These are phyloP conservation scores for Vipera latastei DNA, from an alignment of 2,797 vertebrate genomes.

Conservation along the genomic window DNA sequence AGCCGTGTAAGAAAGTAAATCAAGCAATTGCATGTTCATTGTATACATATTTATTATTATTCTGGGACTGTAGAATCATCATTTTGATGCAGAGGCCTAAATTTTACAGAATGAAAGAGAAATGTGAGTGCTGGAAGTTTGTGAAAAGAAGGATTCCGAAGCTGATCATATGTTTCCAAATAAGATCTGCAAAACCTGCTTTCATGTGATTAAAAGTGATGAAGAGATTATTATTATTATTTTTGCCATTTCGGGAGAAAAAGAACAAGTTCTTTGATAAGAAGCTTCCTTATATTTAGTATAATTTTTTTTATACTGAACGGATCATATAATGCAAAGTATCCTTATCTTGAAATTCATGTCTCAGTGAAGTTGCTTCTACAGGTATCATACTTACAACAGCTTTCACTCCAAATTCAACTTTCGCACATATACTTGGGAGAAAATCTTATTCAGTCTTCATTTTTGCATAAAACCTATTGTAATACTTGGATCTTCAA, in stretches of 20 bases:
- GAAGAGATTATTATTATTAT: neutral
- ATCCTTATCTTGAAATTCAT: neutral
- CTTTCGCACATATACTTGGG: neutral
- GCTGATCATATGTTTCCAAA: neutral
- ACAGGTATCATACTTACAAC: neutral
- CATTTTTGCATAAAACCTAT: neutral
- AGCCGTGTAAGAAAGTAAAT: conserved; percentile 37
- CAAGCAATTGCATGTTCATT: conserved; percentile 22
- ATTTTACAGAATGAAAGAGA: neutral
- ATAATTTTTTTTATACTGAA: neutral
- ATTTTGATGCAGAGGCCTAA: neutral
- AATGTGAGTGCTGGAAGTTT: conserved; percentile 3
- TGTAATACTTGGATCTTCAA: neutral
- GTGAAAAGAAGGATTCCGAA: conserved; percentile 13
- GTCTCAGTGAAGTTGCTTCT: neutral
- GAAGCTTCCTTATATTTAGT: neutral
- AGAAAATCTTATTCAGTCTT: neutral
- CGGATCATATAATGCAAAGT: neutral
- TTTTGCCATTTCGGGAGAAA: neutral
- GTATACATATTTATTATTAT: neutral
- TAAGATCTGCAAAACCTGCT: neutral
- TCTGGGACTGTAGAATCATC: conserved; percentile 46
- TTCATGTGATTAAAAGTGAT: neutral
- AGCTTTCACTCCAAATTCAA: neutral
- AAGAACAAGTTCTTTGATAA: neutral